Base-by-base conservation (phyloP, 1,140 invertebrate species). In the Colletes gigas region DNA sequence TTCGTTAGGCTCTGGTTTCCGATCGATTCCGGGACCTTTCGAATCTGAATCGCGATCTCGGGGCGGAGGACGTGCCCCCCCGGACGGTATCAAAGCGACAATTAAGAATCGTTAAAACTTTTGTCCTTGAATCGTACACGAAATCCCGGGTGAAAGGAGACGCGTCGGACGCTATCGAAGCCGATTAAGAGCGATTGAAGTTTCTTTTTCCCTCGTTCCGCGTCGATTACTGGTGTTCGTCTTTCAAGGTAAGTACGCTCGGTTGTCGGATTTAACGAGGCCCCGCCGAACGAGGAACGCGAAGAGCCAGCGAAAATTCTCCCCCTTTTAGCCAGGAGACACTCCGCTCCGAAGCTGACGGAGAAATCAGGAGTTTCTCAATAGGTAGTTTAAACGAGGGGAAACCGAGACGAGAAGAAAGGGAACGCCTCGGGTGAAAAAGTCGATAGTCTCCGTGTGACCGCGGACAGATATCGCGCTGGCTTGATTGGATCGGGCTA, bases 291-390 rank as follows among this genome's bases (percentile, higher is more conserved):
- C 44, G 50, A 50, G 50, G 10, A 50, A 50, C 50, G 50, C 7
- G 50, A 12, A 15, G 54, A 55, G 3, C 15, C 54, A 5, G 55
- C 55, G 55, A 59, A 59, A 59, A 59, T 3, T 15, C 15, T 19
- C 55, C n/a, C 55, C n/a, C 8, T 55, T 21, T 63, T n/a, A 12
- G 21, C 59, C 59, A 44, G 9, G 47, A 41, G 62, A 54, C 30
- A 41, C 8, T 17, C 62, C 52, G 21, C 21, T 52, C n/a, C 60
- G 19, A 15, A 44, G 10, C n/a, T 19, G 30, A 50, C 39, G 50
- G 50, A 70, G 67, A 65, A 68, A 77, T 54, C 57, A 10, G 39
- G 41, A 54, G 55, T 77, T 81, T 77, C 57, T 77, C 55, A 77
- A 81, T 81, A 70, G 73, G 55, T 70, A 55, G 50, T 67, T 41